These are phyloP conservation scores for Stigmatopora argus DNA, from an alignment of 2,113 vertebrate species.

Conservation along the genomic window DNA sequence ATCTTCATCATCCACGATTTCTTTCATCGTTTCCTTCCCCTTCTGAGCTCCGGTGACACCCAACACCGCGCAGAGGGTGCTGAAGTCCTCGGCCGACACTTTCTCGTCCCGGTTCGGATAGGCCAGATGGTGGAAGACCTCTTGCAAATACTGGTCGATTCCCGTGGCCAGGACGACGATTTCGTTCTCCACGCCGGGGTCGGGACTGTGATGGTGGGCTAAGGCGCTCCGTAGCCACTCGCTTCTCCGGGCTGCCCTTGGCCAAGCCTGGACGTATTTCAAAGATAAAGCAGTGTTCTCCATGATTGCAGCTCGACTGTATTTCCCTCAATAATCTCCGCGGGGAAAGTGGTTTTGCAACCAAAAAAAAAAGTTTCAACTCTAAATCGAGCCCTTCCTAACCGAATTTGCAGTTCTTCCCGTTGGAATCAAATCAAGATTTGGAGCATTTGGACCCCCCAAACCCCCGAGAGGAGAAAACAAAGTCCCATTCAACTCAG, in stretches of 20 bases:
- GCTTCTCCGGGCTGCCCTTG: slow-evolving; percentile 62
- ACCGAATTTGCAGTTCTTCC: slow-evolving; percentile 5
- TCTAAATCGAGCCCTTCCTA: not conserved
- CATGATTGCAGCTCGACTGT: slow-evolving; percentile 19
- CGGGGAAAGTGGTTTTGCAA: not conserved
- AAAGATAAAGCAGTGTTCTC: slow-evolving; percentile 11
- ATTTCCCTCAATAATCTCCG: not conserved
- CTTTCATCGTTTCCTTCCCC: not conserved
- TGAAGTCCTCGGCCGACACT: slow-evolving; percentile 68
- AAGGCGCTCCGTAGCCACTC: slow-evolving; percentile 71
- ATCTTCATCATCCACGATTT: not conserved
- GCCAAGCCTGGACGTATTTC: slow-evolving; percentile 17
- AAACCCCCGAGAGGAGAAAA: not conserved
- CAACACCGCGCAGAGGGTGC: slow-evolving; percentile 63
- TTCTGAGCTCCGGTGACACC: slow-evolving; percentile 36
- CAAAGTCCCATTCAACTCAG: slow-evolving; percentile 3
- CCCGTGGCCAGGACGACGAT: slow-evolving; percentile 72
- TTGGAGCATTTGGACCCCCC: not conserved
- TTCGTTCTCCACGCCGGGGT: slow-evolving; percentile 65
- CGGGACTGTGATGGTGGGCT: slow-evolving; percentile 62
- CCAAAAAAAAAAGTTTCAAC: not conserved
- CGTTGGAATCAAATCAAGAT: slow-evolving; percentile 5
- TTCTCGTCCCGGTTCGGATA: slow-evolving; percentile 50
- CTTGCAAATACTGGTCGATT: slow-evolving; percentile 75
- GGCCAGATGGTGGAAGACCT: slow-evolving; percentile 74